Conservation (phyloP, 1,140 invertebrate species). For the Trissolcus basalis region DNA sequence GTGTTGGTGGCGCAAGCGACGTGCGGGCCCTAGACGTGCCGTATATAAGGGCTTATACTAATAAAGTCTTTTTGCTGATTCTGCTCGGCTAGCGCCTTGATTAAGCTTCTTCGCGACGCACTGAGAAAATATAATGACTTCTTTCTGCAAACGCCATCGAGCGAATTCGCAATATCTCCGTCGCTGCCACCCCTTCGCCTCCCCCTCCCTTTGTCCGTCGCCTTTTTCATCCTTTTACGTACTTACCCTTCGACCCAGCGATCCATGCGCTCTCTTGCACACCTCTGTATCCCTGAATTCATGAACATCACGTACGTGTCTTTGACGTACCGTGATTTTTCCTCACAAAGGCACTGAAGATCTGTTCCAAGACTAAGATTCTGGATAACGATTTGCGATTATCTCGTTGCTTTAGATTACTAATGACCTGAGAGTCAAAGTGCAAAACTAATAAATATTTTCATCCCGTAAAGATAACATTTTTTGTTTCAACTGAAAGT, state of each 20-base stretch:
- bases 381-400: conserved; percentile 36
- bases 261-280: conserved; percentile 39
- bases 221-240: conserved; percentile 35
- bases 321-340: conserved; percentile 62
- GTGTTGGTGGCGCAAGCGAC: conserved; percentile 47
- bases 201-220: conserved; percentile 2
- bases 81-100: conserved; percentile 75
- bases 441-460: too few species aligned
- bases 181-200: conserved; percentile 7
- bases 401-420: conserved; percentile 11
- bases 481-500: too few species aligned
- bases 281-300: conserved; percentile 42
- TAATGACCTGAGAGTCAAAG: too few species aligned
- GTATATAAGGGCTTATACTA: conserved; percentile 67
- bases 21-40: conserved; percentile 42
- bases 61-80: conserved; percentile 76
- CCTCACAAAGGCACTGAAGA: conserved; percentile 35
- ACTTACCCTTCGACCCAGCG: conserved; percentile 49
- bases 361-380: conserved; percentile 45
- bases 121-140: conserved; percentile 76
- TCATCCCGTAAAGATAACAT: too few species aligned
- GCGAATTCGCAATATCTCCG: conserved; percentile 54
- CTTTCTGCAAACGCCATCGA: conserved; percentile 70
- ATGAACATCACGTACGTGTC: conserved; percentile 61
- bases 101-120: conserved; percentile 75